Conservation (phyloP, 53 echinoderm and acorn worm genomes). For the Zoroaster sp. region DNA sequence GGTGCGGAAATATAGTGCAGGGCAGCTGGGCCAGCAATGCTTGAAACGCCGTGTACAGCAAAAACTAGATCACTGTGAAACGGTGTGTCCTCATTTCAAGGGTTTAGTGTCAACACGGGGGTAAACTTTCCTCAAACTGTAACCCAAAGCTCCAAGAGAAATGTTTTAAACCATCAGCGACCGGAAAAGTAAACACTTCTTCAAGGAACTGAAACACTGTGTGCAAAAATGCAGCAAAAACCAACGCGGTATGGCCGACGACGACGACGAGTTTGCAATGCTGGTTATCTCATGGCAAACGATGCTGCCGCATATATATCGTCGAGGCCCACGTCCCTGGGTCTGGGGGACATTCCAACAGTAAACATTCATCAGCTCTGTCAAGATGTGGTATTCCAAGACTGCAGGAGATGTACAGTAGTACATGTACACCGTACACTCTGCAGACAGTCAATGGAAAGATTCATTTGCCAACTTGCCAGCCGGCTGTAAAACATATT, state of each 20-base stretch:
- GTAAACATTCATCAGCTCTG: background rate
- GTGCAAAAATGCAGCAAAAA: no score
- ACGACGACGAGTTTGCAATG: no score
- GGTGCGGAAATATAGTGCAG: background rate
- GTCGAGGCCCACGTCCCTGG: no score
- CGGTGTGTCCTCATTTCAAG: background rate
- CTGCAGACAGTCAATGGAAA: background rate
- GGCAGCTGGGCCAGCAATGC: background rate
- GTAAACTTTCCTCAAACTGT: background rate
- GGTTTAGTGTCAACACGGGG: background rate
- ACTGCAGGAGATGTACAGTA: conserved; percentile 7
- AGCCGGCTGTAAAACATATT: no score
- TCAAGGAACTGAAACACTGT: no score
- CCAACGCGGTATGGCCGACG: no score
- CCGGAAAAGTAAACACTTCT: no score
- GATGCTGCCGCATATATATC: no score
- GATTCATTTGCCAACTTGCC: no score
- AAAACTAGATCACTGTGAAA: background rate
- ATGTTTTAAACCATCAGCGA: background rate
- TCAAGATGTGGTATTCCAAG: conserved; percentile 32
- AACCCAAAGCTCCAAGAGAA: background rate
- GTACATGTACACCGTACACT: background rate
- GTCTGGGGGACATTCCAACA: background rate
- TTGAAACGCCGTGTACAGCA: no score
- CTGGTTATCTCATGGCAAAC: no score